These are phyloP conservation scores for Heliornis fulica DNA, from an alignment of 2,113 vertebrate species.

Conservation along the genomic window DNA sequence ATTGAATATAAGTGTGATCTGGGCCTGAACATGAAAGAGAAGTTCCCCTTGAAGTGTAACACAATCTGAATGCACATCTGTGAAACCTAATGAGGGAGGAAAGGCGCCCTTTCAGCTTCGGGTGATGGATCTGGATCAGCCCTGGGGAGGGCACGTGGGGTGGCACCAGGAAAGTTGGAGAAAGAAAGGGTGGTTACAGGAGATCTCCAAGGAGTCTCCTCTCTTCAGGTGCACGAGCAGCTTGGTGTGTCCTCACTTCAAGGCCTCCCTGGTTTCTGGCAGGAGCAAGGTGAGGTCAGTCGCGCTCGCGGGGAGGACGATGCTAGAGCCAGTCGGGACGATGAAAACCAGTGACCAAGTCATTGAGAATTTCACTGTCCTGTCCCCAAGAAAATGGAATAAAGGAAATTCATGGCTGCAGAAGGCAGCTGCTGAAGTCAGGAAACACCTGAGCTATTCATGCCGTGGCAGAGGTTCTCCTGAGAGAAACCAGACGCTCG, in stretches of 20 bases:
- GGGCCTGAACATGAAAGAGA: not conserved
- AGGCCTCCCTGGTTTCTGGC: not conserved
- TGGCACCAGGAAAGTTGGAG: not conserved
- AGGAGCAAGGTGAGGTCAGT: not conserved
- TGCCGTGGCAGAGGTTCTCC: accelerated
- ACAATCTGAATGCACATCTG: not conserved
- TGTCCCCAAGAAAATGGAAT: not conserved
- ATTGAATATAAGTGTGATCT: not conserved
- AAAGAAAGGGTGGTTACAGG: not conserved
- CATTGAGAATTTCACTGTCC: not conserved
- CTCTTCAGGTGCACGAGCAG: not conserved
- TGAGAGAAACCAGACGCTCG: not conserved
- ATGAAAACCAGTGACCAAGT: not conserved
- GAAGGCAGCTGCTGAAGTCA: not conserved
- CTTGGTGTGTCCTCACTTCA: not conserved
- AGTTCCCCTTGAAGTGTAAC: not conserved
- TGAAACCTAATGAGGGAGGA: not conserved
- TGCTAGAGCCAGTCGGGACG: not conserved
- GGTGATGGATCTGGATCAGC: not conserved
- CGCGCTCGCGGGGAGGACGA: accelerated
- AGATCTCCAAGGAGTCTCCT: not conserved
- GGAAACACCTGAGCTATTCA: not conserved
- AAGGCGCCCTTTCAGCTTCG: accelerated
- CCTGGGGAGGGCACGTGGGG: not conserved
- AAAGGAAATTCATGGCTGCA: not conserved